A percentile compares a stretch with the other conserved stretches of the same genome.
Conservation (phyloP, 92 coral and sea anemone genomes). For the Phenganax stokvisi region DNA sequence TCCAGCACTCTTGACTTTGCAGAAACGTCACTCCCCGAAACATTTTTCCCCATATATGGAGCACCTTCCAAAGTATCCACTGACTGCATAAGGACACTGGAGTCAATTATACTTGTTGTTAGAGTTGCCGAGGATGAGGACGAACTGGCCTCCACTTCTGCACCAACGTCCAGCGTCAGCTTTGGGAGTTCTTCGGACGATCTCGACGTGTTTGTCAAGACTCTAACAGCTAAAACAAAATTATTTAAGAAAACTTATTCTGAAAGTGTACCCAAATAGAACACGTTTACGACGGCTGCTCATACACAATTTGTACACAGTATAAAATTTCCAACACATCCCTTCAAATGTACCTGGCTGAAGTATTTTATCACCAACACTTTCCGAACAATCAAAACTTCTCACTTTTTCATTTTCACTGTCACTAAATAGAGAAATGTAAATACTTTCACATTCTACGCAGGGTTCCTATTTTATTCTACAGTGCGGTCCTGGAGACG, state of each 20-base stretch:
- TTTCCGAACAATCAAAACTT: conserved; percentile 13
- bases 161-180: conserved; percentile 29
- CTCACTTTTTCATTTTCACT: conserved; percentile 17
- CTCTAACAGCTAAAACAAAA: conserved; percentile 58
- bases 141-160: conserved; percentile 23
- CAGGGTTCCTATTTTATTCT: too few relatives aligned
- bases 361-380: conserved; percentile 18
- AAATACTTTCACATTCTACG: too few relatives aligned
- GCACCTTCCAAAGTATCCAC: conserved; percentile 40
- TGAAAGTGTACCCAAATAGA: background rate
- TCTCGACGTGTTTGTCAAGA: conserved; percentile 60
- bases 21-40: background rate
- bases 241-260: background rate
- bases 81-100: conserved; percentile 50
- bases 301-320: too few relatives aligned
- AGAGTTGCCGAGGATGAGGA: conserved; percentile 40
- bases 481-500: too few relatives aligned
- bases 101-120: conserved; percentile 48
- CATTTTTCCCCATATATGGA: conserved; percentile 14
- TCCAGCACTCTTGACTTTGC: background rate
- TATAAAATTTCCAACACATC: background rate
- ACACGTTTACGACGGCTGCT: too few relatives aligned
- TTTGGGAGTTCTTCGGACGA: conserved; percentile 6
- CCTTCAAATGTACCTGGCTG: conserved; percentile 5
- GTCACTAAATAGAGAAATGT: conserved; percentile 3